Base-by-base conservation (phyloP, 2,113 vertebrate genomes). In the Fulmarus glacialis region DNA sequence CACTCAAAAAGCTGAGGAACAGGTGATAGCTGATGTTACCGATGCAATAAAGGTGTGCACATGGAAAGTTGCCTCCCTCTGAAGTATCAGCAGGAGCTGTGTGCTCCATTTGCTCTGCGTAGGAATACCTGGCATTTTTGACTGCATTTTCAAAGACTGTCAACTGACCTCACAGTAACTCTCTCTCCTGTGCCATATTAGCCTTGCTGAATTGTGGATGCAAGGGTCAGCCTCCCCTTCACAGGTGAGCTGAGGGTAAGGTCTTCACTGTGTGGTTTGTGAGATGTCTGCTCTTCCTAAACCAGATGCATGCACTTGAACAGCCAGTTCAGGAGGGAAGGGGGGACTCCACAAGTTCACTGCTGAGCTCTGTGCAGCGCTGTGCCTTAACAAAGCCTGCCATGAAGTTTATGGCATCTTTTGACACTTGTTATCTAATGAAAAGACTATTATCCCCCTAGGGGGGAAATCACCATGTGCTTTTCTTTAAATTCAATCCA, bases 401-500 rank as follows among this genome's bases (percentile, higher is more conserved):
- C 4, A 5, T 42, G 70, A 27, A 77, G 88, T 95, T 96, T 89
- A 87, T 58, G 85, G 82, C 85, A 95, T 94, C 97, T 91, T 67
- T 83, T 86, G 92, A 50, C 73, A 87, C 75, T 94, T 68, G 91
- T 91, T 93, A 92, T 82, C 97, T 64, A 67, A 89, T 97, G 97
- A 98, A 98, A 98, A 97, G 97, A 94, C 98, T 89, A 97, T 99
- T 99, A 98, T 98, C 66, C 89, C 87, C 70, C 89, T 38, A 42
- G 95, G 92, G 87, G 86, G 63, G 78, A 86, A 96, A 90, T 22
- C 86, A 98, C 97, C 97, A 93, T 96, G 97, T 94, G 98, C 96
- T 98, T 98, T 97, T 97, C 97, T 99, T 99, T 98, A 98, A 98
- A 97, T 97, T 97, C 96, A 98, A 94, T 98, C 98, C 98, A 99